Base-by-base conservation (phyloP, 1,140 invertebrate species). In the Drosophila lowei region DNA sequence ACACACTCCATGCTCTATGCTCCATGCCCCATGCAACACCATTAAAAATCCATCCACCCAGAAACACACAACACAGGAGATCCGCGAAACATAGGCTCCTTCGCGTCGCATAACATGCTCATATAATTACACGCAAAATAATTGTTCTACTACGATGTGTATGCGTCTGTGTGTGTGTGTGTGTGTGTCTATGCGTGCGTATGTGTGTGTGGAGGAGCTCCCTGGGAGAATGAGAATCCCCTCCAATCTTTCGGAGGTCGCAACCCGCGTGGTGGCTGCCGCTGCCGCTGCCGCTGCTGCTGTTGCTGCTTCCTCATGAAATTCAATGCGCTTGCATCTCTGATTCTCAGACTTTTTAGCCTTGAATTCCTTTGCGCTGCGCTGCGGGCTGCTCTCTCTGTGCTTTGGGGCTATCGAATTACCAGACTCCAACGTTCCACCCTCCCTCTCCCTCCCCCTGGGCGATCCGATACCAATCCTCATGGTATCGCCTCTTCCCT, bases 111-210 rank as follows among this genome's bases (percentile, higher is more conserved):
- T 67, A 76, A 78, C 79, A 84, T 85, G 79, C 79, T 66, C 80
- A 77, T 85, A 84, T 84, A 84, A 84, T 84, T 84, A 85, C 80
- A 84, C 79, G 79, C 79, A 84, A 79, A 85, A 85, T 76, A 84
- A 79, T 72, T 79, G 79, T 79, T 85, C 56, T 79, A 67, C 34
- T 38, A 38, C 34, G 34, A 38, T 38, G 11, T 30, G 8, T 30
- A 0, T 9, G 8, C 9, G 8, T 30, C 8, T 30, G 34, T 38
- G 11, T 38, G 3, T 13, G 11, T 38, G 34, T 8, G 7, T 30
- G 2, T 8, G 7, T 30, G 28, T 30, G 28, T 25, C 0, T 28
- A 5, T 28, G 6, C n/a, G n/a, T n/a, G n/a, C n/a, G n/a, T n/a
- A n/a, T 38, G 34, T 38, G 11, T 13, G 11, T 11, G 15, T 21